These are phyloP conservation scores for Parapristionchus giblindavisi DNA, from an alignment of 2,888 invertebrate species.

Conservation along the genomic window DNA sequence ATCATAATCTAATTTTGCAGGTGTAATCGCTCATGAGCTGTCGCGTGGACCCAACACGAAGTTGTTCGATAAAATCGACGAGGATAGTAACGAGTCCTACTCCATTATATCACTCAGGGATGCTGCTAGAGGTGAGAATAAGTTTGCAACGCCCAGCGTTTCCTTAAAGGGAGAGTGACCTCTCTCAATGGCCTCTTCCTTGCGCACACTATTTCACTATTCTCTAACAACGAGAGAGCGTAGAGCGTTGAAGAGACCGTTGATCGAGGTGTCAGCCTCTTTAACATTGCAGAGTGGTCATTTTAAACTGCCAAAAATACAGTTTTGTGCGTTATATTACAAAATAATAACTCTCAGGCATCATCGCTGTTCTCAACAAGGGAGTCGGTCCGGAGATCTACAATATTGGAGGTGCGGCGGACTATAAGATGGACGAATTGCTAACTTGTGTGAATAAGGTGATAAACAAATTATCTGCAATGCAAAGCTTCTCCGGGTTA, in stretches of 20 bases:
- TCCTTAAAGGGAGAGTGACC: background rate
- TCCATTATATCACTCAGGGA: slow-evolving; percentile 2
- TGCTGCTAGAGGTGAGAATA: slow-evolving; percentile 9
- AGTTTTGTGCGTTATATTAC: no score
- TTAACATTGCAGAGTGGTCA: background rate
- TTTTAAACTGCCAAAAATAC: background rate
- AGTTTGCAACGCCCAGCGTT: background rate
- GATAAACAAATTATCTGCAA: no score
- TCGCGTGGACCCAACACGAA: background rate
- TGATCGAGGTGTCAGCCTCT: background rate
- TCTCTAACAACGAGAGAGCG: background rate
- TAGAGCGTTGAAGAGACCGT: background rate
- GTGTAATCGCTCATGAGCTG: slow-evolving; percentile 23
- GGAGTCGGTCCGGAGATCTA: slow-evolving; percentile 33
- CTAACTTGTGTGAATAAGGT: slow-evolving; percentile 10
- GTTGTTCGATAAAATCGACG: background rate
- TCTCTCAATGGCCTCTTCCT: background rate
- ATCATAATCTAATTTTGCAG: background rate
- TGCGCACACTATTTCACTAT: background rate
- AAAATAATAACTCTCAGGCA: background rate
- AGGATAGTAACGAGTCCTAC: background rate
- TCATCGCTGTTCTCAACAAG: slow-evolving; percentile 32
- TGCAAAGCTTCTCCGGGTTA: no score
- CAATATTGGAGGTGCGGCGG: slow-evolving; percentile 23
- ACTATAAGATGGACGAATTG: background rate